Evolutionary conservation across 2,113 vertebrate species (phyloP).

Genomic region (Siniperca knerii): DNA sequence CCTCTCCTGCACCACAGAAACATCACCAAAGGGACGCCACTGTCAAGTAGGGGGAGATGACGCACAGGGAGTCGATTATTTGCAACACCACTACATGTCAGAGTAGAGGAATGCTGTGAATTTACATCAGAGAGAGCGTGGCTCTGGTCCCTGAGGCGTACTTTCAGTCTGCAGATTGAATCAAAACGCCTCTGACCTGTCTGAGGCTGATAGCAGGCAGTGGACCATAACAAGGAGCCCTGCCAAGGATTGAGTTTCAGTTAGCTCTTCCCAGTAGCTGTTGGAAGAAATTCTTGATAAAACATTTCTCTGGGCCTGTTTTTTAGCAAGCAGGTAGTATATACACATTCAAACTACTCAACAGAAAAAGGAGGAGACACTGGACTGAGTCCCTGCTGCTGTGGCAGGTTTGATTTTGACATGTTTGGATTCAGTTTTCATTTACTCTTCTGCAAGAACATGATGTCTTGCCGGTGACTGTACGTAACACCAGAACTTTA

Average conservation of each 20-base stretch:
- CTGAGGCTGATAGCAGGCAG: not conserved
- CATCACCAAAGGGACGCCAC: not conserved
- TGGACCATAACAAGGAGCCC: not conserved
- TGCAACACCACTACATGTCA: not conserved
- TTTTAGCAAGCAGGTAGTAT: not conserved
- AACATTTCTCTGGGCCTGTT: slow-evolving; percentile 5
- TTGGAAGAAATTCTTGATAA: slow-evolving; percentile 24
- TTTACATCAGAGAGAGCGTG: not conserved
- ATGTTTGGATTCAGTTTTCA: not conserved
- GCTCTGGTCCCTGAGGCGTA: not conserved
- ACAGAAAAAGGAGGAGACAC: too few relatives aligned
- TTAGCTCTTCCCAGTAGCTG: slow-evolving; percentile 19
- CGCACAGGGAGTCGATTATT: slow-evolving; percentile 1
- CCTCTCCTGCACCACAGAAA: not conserved
- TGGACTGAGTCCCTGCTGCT: not conserved
- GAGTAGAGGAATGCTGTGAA: slow-evolving; percentile 7
- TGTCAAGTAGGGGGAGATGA: slow-evolving; percentile 12
- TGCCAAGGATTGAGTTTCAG: slow-evolving; percentile 13
- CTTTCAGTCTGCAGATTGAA: slow-evolving; percentile 41
- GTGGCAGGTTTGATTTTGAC: not conserved
- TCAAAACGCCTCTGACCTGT: slow-evolving; percentile 27
- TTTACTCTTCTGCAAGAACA: not conserved
- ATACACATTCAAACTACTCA: not conserved
- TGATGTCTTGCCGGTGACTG: not conserved
- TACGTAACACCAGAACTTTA: not conserved